Evolutionary conservation across 2,888 invertebrate species (phyloP), one percentile per base, ranked within the genome.

Genomic region (Galeruca laticollis): DNA sequence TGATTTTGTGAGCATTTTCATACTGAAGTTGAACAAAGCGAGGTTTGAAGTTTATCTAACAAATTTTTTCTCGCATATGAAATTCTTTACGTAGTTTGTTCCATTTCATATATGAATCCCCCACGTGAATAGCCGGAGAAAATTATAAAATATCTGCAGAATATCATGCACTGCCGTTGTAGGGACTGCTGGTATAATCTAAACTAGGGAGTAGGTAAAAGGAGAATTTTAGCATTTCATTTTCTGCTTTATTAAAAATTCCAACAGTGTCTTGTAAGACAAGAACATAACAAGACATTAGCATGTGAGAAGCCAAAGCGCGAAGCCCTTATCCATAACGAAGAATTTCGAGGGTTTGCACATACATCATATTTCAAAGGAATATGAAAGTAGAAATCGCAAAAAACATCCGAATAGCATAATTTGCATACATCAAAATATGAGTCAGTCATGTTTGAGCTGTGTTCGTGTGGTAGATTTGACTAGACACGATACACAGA

Each of bases 241-340:
- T 66, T 66, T 59, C 40, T 20, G 68, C 70, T 64, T 68, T 71
- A 71, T 71, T 71, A 71, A 67, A 71, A 68, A 71, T 71, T 71
- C 70, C 70, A 26, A 26, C 33, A 49, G 60, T 66, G 61, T 70
- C 66, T 70, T 60, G 68, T 68, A 65, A 72, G 66, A 69, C 72
- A 72, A 72, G 70, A 67, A 63, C 60, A 63, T 70, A 66, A 71
- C 70, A 69, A 69, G 72, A 69, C 66, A 72, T 72, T 72, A 78
- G 76, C 79, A 77, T 78, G 76, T 75, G 74, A 68, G 72, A 71
- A 73, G 71, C 71, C 69, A 52, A 61, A 65, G 21, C 65, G 43
- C 63, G 60, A 66, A 65, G 60, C 65, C 72, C 69, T 69, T 65
- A 67, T 72, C 72, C 72, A 26, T 70, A 74, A 72, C 61, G 68